These are phyloP conservation scores for Erythrolamprus reginae DNA, from an alignment of 2,113 vertebrate species.

Conservation along the genomic window DNA sequence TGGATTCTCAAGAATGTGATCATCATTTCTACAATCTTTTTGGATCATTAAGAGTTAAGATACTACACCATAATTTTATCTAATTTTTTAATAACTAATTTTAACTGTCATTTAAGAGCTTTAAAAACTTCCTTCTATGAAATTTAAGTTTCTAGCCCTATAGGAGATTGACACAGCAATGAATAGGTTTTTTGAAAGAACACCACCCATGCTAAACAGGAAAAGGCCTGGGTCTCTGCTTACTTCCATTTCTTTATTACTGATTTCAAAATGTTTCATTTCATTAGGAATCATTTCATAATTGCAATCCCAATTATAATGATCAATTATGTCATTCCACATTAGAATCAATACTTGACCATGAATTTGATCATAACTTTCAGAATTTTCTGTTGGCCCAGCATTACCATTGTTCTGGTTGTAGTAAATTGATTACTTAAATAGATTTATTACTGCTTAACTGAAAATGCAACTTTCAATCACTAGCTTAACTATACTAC, in stretches of 20 bases:
- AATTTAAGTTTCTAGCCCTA: not conserved
- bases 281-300: not conserved
- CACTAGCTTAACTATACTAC: not conserved
- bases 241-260: not conserved
- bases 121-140: not conserved
- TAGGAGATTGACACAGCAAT: not conserved
- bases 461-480: not conserved
- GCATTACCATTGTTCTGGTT: not conserved
- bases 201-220: not conserved
- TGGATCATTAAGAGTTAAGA: not conserved
- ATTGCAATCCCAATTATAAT: too few relatives aligned
- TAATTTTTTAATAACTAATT: not conserved
- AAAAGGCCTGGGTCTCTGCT: not conserved
- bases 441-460: not conserved
- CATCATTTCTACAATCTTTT: not conserved
- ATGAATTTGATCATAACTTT: not conserved
- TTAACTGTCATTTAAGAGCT: not conserved
- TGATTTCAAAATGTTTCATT: not conserved
- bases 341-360: not conserved
- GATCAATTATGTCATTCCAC: not conserved
- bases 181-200: not conserved
- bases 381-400: not conserved
- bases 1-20: not conserved
- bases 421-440: not conserved
- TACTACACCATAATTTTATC: not conserved